phyloP scores from a whole-genome alignment of 1,140 invertebrate species.

The Eurytemora carolleeae region DNA sequence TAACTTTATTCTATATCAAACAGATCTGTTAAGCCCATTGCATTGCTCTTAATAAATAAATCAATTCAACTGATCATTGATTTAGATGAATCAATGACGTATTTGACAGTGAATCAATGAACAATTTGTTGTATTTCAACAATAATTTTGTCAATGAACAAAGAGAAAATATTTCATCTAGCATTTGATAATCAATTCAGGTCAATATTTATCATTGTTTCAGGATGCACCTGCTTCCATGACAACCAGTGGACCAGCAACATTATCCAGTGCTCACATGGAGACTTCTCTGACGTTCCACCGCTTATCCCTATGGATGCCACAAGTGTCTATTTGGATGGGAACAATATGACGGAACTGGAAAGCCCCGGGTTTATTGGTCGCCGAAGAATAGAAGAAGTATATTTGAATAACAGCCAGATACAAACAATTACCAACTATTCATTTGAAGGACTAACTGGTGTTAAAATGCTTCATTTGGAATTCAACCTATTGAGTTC shows the following conservation, averaged over 20 bases:
- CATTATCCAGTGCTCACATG: constrained; percentile 60
- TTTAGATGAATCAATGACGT: too few relatives aligned
- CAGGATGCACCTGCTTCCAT: constrained; percentile 61
- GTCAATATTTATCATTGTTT: too few relatives aligned
- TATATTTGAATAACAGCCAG: constrained; percentile 61
- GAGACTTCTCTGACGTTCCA: constrained; percentile 48
- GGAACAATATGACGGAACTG: constrained; percentile 50
- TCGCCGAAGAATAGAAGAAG: constrained; percentile 51
- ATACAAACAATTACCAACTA: constrained; percentile 64
- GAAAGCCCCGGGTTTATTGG: constrained; percentile 67
- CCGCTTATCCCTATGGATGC: constrained; percentile 73
- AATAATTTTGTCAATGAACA: too few relatives aligned
- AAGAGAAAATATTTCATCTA: too few relatives aligned
- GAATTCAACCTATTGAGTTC: constrained; percentile 59
- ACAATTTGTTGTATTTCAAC: too few relatives aligned
- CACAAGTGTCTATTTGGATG: constrained; percentile 64
- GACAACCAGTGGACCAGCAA: constrained; percentile 74
- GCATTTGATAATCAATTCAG: too few relatives aligned
- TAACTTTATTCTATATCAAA: too few relatives aligned
- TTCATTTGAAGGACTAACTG: constrained; percentile 61
- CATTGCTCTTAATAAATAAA: too few relatives aligned
- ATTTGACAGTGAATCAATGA: too few relatives aligned
- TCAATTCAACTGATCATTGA: too few relatives aligned
- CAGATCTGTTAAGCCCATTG: too few relatives aligned
- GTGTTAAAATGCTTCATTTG: constrained; percentile 42